These are phyloP conservation scores for Macquaria ambigua DNA, from an alignment of 2,113 vertebrate genomes.

Conservation along the genomic window DNA sequence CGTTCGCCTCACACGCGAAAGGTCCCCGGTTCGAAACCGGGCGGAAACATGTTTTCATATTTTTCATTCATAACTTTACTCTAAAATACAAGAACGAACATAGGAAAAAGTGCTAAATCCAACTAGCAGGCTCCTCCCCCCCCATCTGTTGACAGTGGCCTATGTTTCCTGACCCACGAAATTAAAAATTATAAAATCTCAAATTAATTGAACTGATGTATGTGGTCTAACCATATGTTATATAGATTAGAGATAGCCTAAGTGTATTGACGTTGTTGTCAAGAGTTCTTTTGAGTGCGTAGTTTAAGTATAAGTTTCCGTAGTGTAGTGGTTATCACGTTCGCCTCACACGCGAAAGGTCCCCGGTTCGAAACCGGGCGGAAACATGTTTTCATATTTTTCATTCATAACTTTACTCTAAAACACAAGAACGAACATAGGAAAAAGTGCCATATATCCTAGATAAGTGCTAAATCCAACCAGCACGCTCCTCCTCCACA, in stretches of 20 bases:
- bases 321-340: constrained; percentile 86
- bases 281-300: rapidly evolving
- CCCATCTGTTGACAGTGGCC: too few species aligned
- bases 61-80: not conserved
- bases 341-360: constrained; percentile 83
- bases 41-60: constrained; percentile 66
- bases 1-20: constrained; percentile 83
- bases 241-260: too few species aligned
- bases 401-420: too few species aligned
- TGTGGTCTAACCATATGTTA: not conserved
- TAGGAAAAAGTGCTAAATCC: too few species aligned
- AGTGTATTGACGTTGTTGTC: too few species aligned
- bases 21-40: constrained; percentile 84
- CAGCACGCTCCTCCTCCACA: too few species aligned
- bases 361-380: constrained; percentile 84
- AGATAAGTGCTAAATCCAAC: too few species aligned
- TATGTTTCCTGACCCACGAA: too few species aligned
- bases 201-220: too few species aligned
- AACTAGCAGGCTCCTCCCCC: too few species aligned
- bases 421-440: not conserved
- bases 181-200: too few species aligned
- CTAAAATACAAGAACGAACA: not conserved
- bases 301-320: constrained; percentile 39
- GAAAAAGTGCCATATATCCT: too few species aligned
- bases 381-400: constrained; percentile 55